phyloP scores from a whole-genome alignment of 2,888 invertebrate species.

The Pharmacophagus antenor region DNA sequence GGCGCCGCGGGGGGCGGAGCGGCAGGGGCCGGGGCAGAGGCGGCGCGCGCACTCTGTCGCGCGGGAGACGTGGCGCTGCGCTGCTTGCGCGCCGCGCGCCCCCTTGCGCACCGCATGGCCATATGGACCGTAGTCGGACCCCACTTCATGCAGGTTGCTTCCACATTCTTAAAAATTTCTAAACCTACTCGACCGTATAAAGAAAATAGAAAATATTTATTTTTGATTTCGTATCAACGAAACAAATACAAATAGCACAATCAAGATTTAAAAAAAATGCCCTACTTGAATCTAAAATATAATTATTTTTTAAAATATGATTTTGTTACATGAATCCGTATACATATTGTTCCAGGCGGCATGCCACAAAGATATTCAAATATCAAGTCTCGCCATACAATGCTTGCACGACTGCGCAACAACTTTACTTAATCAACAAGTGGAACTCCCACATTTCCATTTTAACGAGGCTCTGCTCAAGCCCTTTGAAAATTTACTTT shows the following conservation, averaged over 20 bases:
- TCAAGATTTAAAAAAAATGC: no score
- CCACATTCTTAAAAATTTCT: no score
- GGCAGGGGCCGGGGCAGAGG: conserved; percentile 48
- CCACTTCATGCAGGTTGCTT: conserved; percentile 93
- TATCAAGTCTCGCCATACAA: conserved; percentile 94
- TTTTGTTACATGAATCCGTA: no score
- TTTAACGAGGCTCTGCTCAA: conserved; percentile 97
- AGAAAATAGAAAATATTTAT: no score
- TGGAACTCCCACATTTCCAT: conserved; percentile 95
- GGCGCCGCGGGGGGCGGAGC: conserved; percentile 29
- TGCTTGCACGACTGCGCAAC: conserved; percentile 96
- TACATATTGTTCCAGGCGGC: conserved; percentile 84
- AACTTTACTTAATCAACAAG: conserved; percentile 90
- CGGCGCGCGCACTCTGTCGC: conserved; percentile 85
- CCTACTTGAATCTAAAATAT: no score
- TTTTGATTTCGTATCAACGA: no score
- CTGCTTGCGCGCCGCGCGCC: conserved; percentile 92
- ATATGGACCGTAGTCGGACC: conserved; percentile 96
- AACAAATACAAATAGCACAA: no score
- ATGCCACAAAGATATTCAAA: conserved; percentile 92
- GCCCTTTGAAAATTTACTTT: conserved; percentile 96
- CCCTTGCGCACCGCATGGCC: conserved; percentile 94
- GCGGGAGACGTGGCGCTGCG: conserved; percentile 94
- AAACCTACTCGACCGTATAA: no score
- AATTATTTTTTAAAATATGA: no score